Base-by-base conservation (phyloP, 2,888 invertebrate species). In the Netelia fuscicornis region DNA sequence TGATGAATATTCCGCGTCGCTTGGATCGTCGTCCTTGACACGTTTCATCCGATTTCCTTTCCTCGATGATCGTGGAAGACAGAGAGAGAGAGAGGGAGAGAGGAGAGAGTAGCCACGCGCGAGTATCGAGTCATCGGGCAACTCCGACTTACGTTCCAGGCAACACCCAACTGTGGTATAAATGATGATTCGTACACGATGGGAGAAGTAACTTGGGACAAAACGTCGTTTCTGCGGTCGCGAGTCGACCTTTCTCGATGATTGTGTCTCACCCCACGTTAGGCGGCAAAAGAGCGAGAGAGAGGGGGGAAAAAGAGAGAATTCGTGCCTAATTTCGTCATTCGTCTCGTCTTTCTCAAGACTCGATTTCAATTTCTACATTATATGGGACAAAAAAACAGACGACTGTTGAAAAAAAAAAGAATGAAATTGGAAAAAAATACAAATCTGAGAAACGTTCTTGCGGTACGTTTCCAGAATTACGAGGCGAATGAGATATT, bases 11-110 rank as follows among this genome's bases (percentile, higher is more conserved):
- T 30, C 30, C 17, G 30, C 6, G 30, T 30, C 30, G 30, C 30
- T 30, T 0, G 1, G 1, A 48, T 48, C 48, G 48, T 71, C 87
- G 87, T 83, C 87, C 87, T 87, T 87, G 87, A 84, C 87, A 87
- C 86, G 70, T 87, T 87, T 87, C 72, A 77, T 44, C 3, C 23
- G 17, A 30, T 56, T 84, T 86, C 82, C 84, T 84, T 82, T 86
- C 84, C 62, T 79, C 75, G 79, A 30, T 30, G 5, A 30, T 5
- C 30, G 30, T 30, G 5, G 30, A 5, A 30, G 30, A 30, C 0
- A 30, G 30, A 30, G 5, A 30, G 30, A 30, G 30, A 30, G 30
- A 30, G 5, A 30, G 30, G 5, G 30, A 30, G 5, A 30, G 30
- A 30, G 2, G 60, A 64, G 65, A 65, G 37, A 52, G 48, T 56